A percentile compares a stretch with the other conserved stretches of the same genome.
Conservation (phyloP, 2,888 invertebrate species). For the Cosmia trapezina region DNA sequence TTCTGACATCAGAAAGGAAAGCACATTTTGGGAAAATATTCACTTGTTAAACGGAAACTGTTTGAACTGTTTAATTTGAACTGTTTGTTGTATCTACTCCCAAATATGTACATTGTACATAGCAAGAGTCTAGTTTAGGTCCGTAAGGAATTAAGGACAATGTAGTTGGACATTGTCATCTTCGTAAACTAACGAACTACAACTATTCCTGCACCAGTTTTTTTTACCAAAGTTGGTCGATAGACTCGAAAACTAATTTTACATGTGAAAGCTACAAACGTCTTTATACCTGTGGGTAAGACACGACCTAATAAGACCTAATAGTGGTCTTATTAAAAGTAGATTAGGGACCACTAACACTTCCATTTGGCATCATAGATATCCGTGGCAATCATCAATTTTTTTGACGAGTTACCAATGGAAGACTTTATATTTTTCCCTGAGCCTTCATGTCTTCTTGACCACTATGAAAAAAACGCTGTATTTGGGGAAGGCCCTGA, state of each 20-base stretch:
- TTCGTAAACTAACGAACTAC: slow-evolving; percentile 2
- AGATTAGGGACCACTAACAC: too few species aligned
- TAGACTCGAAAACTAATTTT: neutral
- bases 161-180: neutral
- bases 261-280: neutral
- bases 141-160: neutral
- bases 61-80: too few species aligned
- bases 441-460: neutral
- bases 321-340: neutral
- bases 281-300: too few species aligned
- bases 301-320: neutral
- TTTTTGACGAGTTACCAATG: neutral
- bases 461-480: neutral
- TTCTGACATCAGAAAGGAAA: neutral
- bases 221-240: neutral
- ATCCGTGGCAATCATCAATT: neutral
- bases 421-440: too few species aligned
- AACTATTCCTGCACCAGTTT: neutral
- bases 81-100: too few species aligned
- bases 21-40: neutral
- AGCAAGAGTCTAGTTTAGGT: neutral
- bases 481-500: neutral
- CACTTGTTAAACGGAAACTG: neutral
- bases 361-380: too few species aligned
- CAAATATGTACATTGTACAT: neutral